Conservation (phyloP, 2,797 vertebrate genomes). For the Neostethus bicornis region DNA sequence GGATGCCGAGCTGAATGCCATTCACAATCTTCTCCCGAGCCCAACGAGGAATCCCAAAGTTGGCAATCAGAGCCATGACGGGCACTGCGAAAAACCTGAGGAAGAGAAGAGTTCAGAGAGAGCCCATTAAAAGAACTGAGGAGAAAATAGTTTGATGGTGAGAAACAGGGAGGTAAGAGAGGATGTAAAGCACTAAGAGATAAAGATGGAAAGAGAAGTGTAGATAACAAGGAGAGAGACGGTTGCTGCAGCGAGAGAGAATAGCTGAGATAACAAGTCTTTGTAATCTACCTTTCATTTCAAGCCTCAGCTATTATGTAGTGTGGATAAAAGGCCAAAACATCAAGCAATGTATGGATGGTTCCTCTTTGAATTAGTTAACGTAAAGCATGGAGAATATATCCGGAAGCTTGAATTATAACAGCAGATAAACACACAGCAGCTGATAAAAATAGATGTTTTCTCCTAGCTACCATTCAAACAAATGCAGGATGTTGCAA, state of each 20-base stretch:
- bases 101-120: conserved; percentile 32
- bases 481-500: conserved; percentile 24
- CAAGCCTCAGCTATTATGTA: conserved; percentile 33
- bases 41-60: conserved; percentile 94
- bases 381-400: conserved; percentile 26
- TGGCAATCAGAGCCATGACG: conserved; percentile 91
- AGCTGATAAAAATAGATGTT: conserved; percentile 43
- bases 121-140: conserved; percentile 27
- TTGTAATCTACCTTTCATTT: conserved; percentile 61
- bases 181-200: conserved; percentile 41
- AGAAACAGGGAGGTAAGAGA: conserved; percentile 21
- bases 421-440: conserved; percentile 29
- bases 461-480: conserved; percentile 39
- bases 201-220: conserved; percentile 35
- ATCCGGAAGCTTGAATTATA: conserved; percentile 45
- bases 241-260: conserved; percentile 35
- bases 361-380: conserved; percentile 13
- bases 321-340: conserved; percentile 25
- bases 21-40: conserved; percentile 95
- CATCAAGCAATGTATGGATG: conserved; percentile 14
- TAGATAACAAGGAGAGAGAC: conserved; percentile 62
- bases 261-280: conserved; percentile 59
- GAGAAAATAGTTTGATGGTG: conserved; percentile 29
- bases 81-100: conserved; percentile 93
- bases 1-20: conserved; percentile 91